Conservation (phyloP, 2,888 invertebrate genomes). For the Disparrhopalites patrizii region DNA sequence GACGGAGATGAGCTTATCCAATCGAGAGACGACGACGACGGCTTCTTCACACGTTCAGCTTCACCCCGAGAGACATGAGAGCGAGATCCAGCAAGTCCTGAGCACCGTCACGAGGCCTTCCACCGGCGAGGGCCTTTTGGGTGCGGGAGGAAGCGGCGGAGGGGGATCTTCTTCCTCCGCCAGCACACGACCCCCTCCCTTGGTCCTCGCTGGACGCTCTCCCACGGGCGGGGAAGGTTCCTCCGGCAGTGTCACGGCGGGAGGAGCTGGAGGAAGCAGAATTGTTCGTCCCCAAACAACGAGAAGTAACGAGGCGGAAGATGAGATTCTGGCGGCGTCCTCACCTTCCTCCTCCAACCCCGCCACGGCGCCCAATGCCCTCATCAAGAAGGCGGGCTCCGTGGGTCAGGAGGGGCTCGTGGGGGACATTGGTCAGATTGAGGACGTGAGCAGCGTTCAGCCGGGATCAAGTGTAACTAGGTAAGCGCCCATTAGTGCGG, state of each 20-base stretch:
- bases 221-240: background rate
- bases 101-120: background rate
- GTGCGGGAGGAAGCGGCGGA: background rate
- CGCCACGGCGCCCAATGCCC: background rate
- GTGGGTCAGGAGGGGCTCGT: conserved; percentile 16
- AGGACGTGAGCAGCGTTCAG: conserved; percentile 23
- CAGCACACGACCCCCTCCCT: background rate
- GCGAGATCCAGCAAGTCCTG: background rate
- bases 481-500: conserved; percentile 16
- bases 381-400: background rate
- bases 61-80: conserved; percentile 5
- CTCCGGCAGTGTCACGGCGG: background rate
- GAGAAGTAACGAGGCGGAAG: conserved; percentile 18
- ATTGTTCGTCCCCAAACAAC: background rate
- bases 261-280: background rate
- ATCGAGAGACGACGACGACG: too few species aligned
- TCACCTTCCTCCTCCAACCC: background rate
- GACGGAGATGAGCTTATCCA: conserved; percentile 25
- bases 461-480: conserved; percentile 40
- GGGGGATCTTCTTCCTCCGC: background rate
- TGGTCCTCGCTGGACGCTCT: background rate
- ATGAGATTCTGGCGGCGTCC: conserved; percentile 22
- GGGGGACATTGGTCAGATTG: conserved; percentile 24
- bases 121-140: background rate
- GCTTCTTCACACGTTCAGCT: conserved; percentile 24